Percentiles rank a stretch among this genome's conserved stretches.
Conservation (phyloP, 2,888 invertebrate species). For the Pristionchus mayeri region DNA sequence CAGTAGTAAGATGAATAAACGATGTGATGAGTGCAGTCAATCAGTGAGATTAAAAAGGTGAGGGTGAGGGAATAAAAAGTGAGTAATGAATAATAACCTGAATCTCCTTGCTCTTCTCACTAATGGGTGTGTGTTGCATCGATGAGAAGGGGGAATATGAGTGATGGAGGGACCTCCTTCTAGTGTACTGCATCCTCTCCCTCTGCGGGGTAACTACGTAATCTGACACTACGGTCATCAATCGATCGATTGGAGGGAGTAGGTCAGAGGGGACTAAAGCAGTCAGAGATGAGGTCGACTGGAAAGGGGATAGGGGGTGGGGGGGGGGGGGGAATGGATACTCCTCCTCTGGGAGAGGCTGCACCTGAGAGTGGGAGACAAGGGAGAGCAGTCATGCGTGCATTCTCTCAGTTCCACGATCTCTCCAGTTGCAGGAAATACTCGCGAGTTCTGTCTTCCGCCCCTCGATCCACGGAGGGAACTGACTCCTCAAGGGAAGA, state of each 20-base stretch:
- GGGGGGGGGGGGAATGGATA: slow-evolving; percentile 9
- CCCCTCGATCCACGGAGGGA: not conserved
- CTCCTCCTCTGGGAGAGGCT: not conserved
- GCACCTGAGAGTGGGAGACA: slow-evolving; percentile 20
- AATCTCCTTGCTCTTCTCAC: slow-evolving; percentile 9
- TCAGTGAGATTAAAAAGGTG: no score
- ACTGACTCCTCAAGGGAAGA: not conserved
- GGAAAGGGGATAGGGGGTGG: not conserved
- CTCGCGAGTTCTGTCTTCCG: not conserved
- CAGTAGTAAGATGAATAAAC: no score
- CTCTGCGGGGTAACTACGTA: not conserved
- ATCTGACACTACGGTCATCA: not conserved
- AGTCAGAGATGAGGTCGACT: not conserved
- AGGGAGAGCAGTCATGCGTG: not conserved
- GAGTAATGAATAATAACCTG: no score
- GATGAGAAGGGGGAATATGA: slow-evolving; percentile 2
- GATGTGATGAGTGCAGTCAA: no score
- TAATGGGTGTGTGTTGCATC: slow-evolving; percentile 1
- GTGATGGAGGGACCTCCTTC: slow-evolving; percentile 17
- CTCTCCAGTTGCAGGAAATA: not conserved
- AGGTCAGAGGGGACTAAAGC: not conserved
- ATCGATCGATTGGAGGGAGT: not conserved
- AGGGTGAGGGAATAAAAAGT: no score
- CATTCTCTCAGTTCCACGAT: slow-evolving; percentile 16
- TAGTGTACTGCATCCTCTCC: not conserved